A percentile compares a stretch with the other conserved stretches of the same genome.
phyloP scores from a whole-genome alignment of 2,888 invertebrate genomes.

The Shargacucullia verbasci region DNA sequence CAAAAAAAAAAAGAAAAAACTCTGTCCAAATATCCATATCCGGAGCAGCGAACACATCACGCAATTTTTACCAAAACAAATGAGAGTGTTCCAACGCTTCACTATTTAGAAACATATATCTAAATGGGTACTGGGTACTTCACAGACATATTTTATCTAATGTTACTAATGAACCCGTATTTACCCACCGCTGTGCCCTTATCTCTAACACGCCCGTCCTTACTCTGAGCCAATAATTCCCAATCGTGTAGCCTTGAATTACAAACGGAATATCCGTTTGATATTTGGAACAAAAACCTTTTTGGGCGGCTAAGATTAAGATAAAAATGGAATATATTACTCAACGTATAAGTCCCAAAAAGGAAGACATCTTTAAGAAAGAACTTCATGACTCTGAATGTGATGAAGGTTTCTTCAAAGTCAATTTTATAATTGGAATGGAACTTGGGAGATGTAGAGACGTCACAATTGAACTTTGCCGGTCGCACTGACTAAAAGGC shows the following conservation, averaged over 20 bases:
- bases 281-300: slow-evolving; percentile 23
- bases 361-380: background rate
- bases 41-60: no score
- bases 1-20: no score
- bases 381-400: slow-evolving; percentile 1
- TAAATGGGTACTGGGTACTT: background rate
- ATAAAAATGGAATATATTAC: slow-evolving; percentile 5
- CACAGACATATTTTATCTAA: slow-evolving; percentile 24
- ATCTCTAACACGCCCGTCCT: slow-evolving; percentile 34
- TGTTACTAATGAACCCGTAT: slow-evolving; percentile 48
- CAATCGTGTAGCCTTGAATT: slow-evolving; percentile 32
- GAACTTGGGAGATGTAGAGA: background rate
- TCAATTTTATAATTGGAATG: slow-evolving; percentile 29
- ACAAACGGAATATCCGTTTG: slow-evolving; percentile 33
- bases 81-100: no score
- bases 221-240: slow-evolving; percentile 45
- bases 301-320: slow-evolving; percentile 10
- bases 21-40: no score
- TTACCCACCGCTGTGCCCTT: slow-evolving; percentile 47
- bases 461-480: background rate
- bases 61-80: no score
- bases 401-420: background rate
- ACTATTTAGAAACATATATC: no score
- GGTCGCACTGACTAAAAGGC: slow-evolving; percentile 1
- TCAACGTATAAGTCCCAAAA: background rate